phyloP scores from a whole-genome alignment of 2,113 vertebrate species.

The Columba janthina region DNA sequence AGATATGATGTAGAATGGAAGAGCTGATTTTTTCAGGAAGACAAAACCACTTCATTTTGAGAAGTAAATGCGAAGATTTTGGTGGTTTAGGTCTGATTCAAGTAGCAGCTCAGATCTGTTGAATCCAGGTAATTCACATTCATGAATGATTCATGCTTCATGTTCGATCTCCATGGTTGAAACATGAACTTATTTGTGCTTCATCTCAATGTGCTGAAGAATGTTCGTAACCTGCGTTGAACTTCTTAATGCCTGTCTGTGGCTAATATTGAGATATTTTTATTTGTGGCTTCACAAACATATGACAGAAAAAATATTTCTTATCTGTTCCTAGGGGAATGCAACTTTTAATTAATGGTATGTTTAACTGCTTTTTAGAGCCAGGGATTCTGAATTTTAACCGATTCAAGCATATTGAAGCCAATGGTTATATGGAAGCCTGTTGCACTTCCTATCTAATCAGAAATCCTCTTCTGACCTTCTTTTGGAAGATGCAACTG shows the following conservation, averaged over 20 bases:
- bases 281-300: not conserved
- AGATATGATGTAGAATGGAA: not conserved
- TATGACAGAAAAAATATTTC: not conserved
- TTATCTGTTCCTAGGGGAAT: not conserved
- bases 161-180: not conserved
- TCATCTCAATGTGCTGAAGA: not conserved
- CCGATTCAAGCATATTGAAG: not conserved
- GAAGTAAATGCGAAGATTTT: not conserved
- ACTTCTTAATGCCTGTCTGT: not conserved
- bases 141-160: not conserved
- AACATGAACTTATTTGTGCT: not conserved
- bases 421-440: not conserved
- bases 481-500: not conserved
- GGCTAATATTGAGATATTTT: not conserved
- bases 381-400: not conserved
- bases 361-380: not conserved
- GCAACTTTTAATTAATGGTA: not conserved
- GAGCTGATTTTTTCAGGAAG: not conserved
- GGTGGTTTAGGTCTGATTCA: not conserved
- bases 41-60: not conserved
- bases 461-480: not conserved
- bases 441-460: not conserved
- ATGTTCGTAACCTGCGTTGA: not conserved
- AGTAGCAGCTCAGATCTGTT: not conserved
- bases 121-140: not conserved